Evolutionary conservation across 2,888 invertebrate genomes (phyloP).

Genomic region (Labia minor): DNA sequence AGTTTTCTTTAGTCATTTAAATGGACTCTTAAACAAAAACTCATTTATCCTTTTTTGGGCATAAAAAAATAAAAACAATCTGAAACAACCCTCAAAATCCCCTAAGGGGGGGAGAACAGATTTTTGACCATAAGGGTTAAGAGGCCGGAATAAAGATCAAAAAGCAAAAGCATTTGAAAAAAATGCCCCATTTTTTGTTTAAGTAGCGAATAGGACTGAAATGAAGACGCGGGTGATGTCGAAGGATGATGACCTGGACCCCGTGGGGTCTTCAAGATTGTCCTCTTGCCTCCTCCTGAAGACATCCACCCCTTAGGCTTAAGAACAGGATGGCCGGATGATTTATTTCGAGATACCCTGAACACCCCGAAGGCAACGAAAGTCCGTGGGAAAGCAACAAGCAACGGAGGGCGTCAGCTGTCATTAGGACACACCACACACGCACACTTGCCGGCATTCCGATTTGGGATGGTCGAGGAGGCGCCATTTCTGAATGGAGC

Average conservation of each 20-base stretch:
- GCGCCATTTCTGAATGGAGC: neutral
- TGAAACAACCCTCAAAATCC: neutral
- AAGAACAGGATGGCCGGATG: neutral
- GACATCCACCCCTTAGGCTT: neutral
- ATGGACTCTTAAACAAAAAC: neutral
- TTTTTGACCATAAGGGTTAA: slow-evolving; percentile 4
- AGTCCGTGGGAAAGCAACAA: neutral
- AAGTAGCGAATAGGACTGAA: neutral
- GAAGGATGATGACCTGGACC: neutral
- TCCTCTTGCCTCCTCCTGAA: neutral
- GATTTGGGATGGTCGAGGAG: neutral
- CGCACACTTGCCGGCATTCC: neutral
- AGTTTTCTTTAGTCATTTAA: neutral
- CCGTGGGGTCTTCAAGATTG: neutral
- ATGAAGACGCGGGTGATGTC: too few species aligned
- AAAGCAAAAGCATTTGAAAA: neutral
- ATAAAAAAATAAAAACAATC: slow-evolving; percentile 3
- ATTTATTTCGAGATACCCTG: neutral
- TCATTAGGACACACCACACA: neutral
- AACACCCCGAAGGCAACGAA: neutral
- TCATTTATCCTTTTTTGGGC: neutral
- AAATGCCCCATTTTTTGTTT: neutral
- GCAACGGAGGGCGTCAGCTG: neutral
- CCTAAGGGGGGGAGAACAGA: neutral
- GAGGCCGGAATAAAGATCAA: neutral